Conservation (phyloP, 2,113 vertebrate species). For the Poeciliopsis prolifica region DNA sequence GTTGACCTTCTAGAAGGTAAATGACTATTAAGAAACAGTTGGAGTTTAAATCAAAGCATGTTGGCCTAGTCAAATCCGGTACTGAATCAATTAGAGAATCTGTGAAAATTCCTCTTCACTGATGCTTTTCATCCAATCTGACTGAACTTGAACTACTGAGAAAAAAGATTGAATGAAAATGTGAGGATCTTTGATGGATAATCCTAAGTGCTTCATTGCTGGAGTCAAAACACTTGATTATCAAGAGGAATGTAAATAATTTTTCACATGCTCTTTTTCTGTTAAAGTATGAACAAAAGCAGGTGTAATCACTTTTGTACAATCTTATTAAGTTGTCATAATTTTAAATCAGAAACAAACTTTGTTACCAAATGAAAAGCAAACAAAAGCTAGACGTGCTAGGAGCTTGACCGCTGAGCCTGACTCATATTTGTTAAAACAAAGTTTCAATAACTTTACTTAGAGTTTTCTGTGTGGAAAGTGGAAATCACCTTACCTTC, state of each 20-base stretch:
- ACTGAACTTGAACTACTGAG: too few relatives aligned
- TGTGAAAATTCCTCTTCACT: not conserved
- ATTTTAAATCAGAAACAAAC: too few relatives aligned
- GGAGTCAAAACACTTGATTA: not conserved
- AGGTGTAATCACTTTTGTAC: not conserved
- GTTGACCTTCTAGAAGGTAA: not conserved
- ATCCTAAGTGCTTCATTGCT: not conserved
- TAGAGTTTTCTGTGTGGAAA: not conserved
- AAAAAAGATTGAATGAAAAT: too few relatives aligned
- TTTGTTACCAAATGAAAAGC: not conserved
- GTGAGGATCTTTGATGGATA: too few relatives aligned
- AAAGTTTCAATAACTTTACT: not conserved
- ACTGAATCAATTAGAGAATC: not conserved
- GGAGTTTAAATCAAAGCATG: not conserved
- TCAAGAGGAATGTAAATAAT: not conserved
- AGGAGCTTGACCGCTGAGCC: too few relatives aligned
- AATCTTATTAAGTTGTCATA: too few relatives aligned
- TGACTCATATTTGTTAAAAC: not conserved
- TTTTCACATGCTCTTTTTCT: not conserved
- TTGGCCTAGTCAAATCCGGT: not conserved
- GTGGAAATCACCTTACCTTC: constrained; percentile 44
- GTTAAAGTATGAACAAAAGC: not conserved
- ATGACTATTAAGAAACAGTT: too few relatives aligned
- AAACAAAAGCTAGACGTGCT: too few relatives aligned
- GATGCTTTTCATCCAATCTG: not conserved